Percentiles rank a stretch among this genome's conserved stretches.
phyloP scores from a whole-genome alignment of 2,888 invertebrate species.

The Andrena bicolor region DNA sequence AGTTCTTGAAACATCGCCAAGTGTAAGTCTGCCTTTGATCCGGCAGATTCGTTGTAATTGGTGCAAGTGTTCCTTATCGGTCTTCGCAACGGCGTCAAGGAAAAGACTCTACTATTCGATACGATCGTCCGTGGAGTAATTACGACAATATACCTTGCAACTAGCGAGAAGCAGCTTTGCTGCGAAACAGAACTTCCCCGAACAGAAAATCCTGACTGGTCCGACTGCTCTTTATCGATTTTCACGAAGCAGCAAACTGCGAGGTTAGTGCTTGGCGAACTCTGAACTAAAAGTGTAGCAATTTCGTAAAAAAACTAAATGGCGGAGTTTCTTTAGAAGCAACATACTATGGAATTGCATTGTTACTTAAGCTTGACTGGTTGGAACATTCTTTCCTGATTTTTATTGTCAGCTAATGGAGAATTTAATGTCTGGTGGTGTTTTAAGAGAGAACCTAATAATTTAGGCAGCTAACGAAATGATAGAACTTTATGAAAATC shows the following conservation, averaged over 20 bases:
- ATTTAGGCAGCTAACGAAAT: too few species aligned
- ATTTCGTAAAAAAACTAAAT: not conserved
- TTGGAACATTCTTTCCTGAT: not conserved
- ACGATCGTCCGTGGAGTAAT: too few species aligned
- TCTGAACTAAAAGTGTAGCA: constrained; percentile 7
- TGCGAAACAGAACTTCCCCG: not conserved
- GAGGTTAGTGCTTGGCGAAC: constrained; percentile 27
- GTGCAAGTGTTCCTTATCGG: constrained; percentile 60
- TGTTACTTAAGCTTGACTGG: not conserved
- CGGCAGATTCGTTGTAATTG: constrained; percentile 61
- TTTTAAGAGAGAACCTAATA: not conserved
- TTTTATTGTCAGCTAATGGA: not conserved
- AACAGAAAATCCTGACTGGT: not conserved
- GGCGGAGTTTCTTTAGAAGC: not conserved
- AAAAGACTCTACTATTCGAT: not conserved
- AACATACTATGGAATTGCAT: not conserved
- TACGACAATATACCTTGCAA: too few species aligned
- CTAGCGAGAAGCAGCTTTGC: not conserved
- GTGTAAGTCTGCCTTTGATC: constrained; percentile 42
- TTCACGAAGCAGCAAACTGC: constrained; percentile 57
- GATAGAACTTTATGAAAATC: too few species aligned
- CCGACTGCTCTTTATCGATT: constrained; percentile 52
- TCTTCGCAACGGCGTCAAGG: not conserved
- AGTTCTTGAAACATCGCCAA: constrained; percentile 46
- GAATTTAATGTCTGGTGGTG: not conserved